Evolutionary conservation across 2,797 vertebrate species (phyloP).

Genomic region (Eulemur rubriventer): DNA sequence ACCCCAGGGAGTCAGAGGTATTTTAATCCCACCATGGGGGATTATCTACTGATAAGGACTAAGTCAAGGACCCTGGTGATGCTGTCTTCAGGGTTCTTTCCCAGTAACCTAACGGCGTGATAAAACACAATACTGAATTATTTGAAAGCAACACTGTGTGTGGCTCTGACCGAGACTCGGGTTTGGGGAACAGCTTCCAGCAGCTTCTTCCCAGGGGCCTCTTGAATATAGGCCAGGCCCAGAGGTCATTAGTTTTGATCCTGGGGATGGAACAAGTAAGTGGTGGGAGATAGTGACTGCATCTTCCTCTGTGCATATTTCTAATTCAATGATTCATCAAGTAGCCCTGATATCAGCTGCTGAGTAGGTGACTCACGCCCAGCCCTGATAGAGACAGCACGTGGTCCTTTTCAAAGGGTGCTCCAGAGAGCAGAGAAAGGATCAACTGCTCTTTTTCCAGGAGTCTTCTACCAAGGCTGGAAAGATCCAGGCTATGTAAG

Average conservation of each 20-base stretch:
- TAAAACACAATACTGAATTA: conserved; percentile 39
- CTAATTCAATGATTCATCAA: conserved; percentile 55
- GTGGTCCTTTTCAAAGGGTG: conserved; percentile 35
- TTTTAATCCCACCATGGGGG: conserved; percentile 59
- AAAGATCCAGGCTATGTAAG: background rate
- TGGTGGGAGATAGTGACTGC: conserved; percentile 18
- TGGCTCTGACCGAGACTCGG: conserved; percentile 34
- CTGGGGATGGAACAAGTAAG: conserved; percentile 26
- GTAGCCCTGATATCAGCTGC: background rate
- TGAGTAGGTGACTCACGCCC: conserved; percentile 31
- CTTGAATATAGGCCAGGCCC: conserved; percentile 39
- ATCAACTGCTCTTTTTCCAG: conserved; percentile 9
- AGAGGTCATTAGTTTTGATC: conserved; percentile 3
- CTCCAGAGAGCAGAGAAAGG: conserved; percentile 29
- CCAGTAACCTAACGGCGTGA: background rate
- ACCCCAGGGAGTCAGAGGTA: conserved; percentile 61
- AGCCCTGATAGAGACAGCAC: conserved; percentile 7
- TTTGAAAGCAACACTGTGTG: conserved; percentile 43
- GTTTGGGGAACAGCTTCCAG: conserved; percentile 45
- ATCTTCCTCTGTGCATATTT: background rate
- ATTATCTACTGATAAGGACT: conserved; percentile 71
- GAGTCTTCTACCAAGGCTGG: background rate
- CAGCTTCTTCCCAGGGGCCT: conserved; percentile 32
- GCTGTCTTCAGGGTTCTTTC: background rate
- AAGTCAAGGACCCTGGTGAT: conserved; percentile 66